Conservation (phyloP, 2,797 vertebrate species). For the Paratrypauchen microcephalus region DNA sequence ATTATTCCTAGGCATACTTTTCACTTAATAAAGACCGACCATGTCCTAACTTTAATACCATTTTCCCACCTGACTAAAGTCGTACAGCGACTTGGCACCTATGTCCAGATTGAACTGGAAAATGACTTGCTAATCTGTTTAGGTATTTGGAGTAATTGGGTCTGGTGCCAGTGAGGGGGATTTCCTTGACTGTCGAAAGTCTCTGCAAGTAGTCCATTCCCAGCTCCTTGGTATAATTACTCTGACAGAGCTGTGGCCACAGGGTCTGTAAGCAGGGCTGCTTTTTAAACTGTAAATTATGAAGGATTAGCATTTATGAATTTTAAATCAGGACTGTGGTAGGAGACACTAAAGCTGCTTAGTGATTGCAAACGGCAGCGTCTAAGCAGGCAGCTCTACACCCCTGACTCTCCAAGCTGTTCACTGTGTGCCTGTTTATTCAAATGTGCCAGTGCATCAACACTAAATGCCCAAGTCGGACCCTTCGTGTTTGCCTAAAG, state of each 20-base stretch:
- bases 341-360: constrained; percentile 99
- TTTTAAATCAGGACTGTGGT: constrained; percentile 99
- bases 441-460: constrained; percentile 62
- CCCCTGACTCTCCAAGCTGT: constrained; percentile 80
- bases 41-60: constrained; percentile 85
- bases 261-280: constrained; percentile 98
- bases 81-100: constrained; percentile 93
- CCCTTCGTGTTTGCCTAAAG: constrained; percentile 74
- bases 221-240: constrained; percentile 99
- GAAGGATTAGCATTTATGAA: constrained; percentile 99
- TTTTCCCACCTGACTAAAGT: constrained; percentile 93
- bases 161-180: constrained; percentile 95
- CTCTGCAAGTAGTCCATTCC: constrained; percentile 98
- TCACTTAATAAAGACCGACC: constrained; percentile 69
- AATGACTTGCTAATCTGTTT: constrained; percentile 99
- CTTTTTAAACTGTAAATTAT: constrained; percentile 99
- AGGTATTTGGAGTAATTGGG: constrained; percentile 99
- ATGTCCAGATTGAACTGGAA: constrained; percentile 96
- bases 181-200: constrained; percentile 98
- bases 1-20: constrained; percentile 70
- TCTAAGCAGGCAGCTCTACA: constrained; percentile 88
- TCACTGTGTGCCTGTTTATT: constrained; percentile 62
- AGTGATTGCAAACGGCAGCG: constrained; percentile 93
- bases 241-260: constrained; percentile 99
- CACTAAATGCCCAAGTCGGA: constrained; percentile 65